Evolutionary conservation across 2,113 vertebrate genomes (phyloP), one percentile per base, ranked within the genome.

Genomic region (Pseudois nayaur): DNA sequence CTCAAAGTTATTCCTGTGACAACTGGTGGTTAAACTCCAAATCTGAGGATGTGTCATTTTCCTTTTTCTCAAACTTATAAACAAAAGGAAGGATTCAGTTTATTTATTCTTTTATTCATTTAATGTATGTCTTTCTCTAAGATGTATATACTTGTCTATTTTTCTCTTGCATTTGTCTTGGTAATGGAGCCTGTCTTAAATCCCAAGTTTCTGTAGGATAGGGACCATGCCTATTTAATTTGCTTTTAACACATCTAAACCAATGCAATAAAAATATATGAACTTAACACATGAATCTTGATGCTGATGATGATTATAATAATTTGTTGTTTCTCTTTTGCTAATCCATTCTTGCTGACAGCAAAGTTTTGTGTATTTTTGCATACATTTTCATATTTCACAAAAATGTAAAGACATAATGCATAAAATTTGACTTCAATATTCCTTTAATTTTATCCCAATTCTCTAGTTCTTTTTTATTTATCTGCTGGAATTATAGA

Each of bases 271-370:
- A 87, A 87, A 93, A 95, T 95, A 91, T 78, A 74, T 82, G 89
- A 90, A 87, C 17, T 52, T 96, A 95, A 91, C 78, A 95, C 45
- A 89, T 62, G 36, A 78, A 74, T 97, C 79, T 84, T 93, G 64
- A 89, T 87, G 82, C 52, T 96, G 91, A 71, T 59, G 52, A 54
- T 94, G 33, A 93, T 89, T 85, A 92, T 62, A 82, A 95, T 95
- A 94, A 95, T 94, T 96, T 91, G 91, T 96, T 94, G 64, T 88
- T 95, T 97, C 13, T 95, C n/a, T 92, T 95, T 79, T 89, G n/a
- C 33, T 89, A 89, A 97, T 94, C 97, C 71, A 64, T 8, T 87
- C 36, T 97, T 93, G 59, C 50, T 95, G 79, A 96, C 50, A 89
- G 64, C 17, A 67, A 87, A 95, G 9, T 85, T 79, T 57, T 60